Base-by-base conservation (phyloP, 2,888 invertebrate genomes). In the Noctua janthe region DNA sequence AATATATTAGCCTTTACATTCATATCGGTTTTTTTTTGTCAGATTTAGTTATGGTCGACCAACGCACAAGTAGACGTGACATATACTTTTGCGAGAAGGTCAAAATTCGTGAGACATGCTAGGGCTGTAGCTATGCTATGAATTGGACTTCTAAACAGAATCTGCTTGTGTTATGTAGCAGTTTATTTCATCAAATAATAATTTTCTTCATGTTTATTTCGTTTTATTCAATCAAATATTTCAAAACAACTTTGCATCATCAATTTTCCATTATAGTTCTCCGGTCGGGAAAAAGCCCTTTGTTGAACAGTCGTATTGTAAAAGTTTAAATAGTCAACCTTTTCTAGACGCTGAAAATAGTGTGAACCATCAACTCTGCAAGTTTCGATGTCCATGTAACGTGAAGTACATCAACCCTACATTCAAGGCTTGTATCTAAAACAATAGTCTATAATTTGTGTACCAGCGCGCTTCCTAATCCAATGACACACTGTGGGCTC, bases 401-500 rank as follows among this genome's bases (percentile, higher is more conserved):
- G 6, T 47, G 2, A 85, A 72, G 39, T 20, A 29, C 49, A 76
- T 70, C 29, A 80, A 43, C 83, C 74, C 74, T 78, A 73, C 39
- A 69, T 71, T 64, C 13, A 17, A n/a, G 47, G 43, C 39, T 54
- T 51, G 54, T 29, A 56, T 83, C 49, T 51, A 49, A 78, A 71
- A 88, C 84, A 88, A 84, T 83, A 69, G 77, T 49, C 51, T 17
- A 62, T 70, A 62, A 67, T 54, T 83, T 78, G 78, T 83, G 73
- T 82, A 82, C 29, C 74, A 49, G 59, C 39, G 23, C 2, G 51
- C 70, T 79, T 83, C 77, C 79, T 86, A 74, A 81, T 74, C 83
- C 73, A 86, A 67, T 90, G 87, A 85, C 90, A 85, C 81, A 84
- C 71, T 78, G 82, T 7, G 23, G 35, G 47, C 43, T 6, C 70